These are phyloP conservation scores for Melinaea menophilus DNA, from an alignment of 2,888 invertebrate species.

Conservation along the genomic window DNA sequence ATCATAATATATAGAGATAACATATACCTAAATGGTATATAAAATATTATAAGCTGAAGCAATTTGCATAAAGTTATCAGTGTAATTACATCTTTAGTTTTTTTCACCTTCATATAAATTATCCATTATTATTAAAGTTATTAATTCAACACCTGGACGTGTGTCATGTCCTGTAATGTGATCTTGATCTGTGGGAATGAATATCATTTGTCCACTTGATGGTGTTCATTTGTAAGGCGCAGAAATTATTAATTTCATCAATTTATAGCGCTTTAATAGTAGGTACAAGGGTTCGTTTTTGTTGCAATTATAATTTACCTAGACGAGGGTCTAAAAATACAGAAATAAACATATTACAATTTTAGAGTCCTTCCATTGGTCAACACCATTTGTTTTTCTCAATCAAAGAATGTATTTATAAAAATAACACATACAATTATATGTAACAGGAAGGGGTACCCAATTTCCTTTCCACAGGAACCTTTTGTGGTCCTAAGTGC, in stretches of 20 bases:
- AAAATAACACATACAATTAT: constrained; percentile 28
- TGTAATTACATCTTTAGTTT: constrained; percentile 1
- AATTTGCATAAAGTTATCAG: background rate
- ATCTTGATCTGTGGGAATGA: background rate
- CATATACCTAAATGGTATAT: constrained; percentile 31
- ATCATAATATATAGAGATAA: background rate
- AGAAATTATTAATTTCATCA: no score
- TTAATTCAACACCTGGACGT: constrained; percentile 1
- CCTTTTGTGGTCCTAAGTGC: constrained; percentile 39
- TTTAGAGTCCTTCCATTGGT: no score
- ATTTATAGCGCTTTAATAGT: no score
- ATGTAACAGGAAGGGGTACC: constrained; percentile 33
- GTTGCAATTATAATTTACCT: no score
- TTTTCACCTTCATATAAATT: constrained; percentile 7
- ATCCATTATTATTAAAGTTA: constrained; percentile 4
- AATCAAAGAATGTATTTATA: background rate
- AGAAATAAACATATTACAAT: no score
- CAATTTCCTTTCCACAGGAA: constrained; percentile 39
- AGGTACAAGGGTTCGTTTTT: no score
- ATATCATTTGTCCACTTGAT: constrained; percentile 1
- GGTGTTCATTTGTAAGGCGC: no score
- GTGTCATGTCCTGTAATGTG: background rate
- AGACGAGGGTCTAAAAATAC: no score
- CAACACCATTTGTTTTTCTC: background rate
- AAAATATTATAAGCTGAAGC: background rate